Percentiles rank a stretch among this genome's conserved stretches.
These are phyloP conservation scores for Coranthus polyacanthus DNA, from an alignment of 2,797 vertebrate genomes.

Conservation along the genomic window DNA sequence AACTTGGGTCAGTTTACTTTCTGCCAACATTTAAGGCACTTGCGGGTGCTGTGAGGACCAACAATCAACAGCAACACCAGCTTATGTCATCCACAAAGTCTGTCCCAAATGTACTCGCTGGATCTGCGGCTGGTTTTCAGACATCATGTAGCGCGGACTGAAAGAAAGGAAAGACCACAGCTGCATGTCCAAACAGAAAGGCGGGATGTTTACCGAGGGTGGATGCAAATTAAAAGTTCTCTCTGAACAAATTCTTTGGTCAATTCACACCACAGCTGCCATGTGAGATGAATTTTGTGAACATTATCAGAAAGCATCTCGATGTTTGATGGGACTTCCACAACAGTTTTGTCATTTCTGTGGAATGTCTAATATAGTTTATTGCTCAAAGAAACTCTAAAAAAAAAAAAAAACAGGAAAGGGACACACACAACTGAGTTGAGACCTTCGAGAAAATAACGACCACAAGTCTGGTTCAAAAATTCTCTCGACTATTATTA, in stretches of 20 bases:
- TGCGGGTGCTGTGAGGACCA: background rate
- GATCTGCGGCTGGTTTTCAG: slow-evolving; percentile 26
- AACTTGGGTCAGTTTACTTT: background rate
- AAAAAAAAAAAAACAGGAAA: too few species aligned
- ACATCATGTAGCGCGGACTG: background rate
- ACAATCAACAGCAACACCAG: slow-evolving; percentile 15
- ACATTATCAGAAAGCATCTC: slow-evolving; percentile 5
- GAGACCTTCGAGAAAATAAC: too few species aligned
- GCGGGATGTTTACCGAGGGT: slow-evolving; percentile 8
- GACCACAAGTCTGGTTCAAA: too few species aligned
- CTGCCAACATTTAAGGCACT: background rate
- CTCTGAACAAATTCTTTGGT: slow-evolving; percentile 21
- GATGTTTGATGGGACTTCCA: slow-evolving; percentile 3
- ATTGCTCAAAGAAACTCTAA: too few species aligned
- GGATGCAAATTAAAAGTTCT: slow-evolving; percentile 8
- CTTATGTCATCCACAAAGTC: slow-evolving; percentile 42
- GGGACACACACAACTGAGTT: too few species aligned
- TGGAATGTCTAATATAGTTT: slow-evolving; percentile 1
- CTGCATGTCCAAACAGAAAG: slow-evolving; percentile 5
- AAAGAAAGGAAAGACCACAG: slow-evolving; percentile 13
- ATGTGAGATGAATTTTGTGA: background rate
- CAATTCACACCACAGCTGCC: slow-evolving; percentile 31
- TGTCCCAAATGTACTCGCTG: slow-evolving; percentile 23
- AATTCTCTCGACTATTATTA: too few species aligned
- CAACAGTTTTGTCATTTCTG: slow-evolving; percentile 7